Base-by-base conservation (phyloP, 2,888 invertebrate genomes). In the Meandrusa payeni region DNA sequence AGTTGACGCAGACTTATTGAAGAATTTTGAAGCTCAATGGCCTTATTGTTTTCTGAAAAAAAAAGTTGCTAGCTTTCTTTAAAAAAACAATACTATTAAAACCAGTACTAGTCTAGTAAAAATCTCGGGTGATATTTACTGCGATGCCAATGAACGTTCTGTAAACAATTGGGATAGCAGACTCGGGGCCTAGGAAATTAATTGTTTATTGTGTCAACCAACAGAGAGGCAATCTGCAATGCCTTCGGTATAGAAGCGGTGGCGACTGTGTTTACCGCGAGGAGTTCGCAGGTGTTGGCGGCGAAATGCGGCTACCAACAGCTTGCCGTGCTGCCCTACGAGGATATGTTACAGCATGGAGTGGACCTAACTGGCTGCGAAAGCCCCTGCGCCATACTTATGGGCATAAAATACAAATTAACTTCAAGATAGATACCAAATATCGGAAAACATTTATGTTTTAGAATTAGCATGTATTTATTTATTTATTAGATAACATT, bases 181-280 rank as follows among this genome's bases (percentile, higher is more conserved):
- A n/a, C n/a, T n/a, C n/a, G n/a, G n/a, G n/a, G n/a, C n/a, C n/a
- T n/a, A n/a, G n/a, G n/a, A n/a, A n/a, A n/a, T n/a, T n/a, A n/a
- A n/a, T n/a, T n/a, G n/a, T n/a, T n/a, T n/a, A n/a, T n/a, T n/a
- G n/a, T n/a, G n/a, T n/a, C n/a, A n/a, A 31, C 1, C 31, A 11
- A 1, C 67, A 83, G 83, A 19, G 59, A 67, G 24, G 67, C 68
- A 0, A 54, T 85, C 0, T 69, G 71, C 51, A 64, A 61, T 44
- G 68, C 74, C 0, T 48, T 76, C 0, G 70, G 65, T 0, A 54
- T 85, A 3, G 29, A 58, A 20, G 79, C 66, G 0, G 59, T 65
- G 0, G 71, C 67, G 0, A 79, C 83, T 0, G 76, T 81, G 0
- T 81, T 78, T 61, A 81, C 83, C 0, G 83, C 85, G 0, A 57